These are phyloP conservation scores for Diprion similis DNA, from an alignment of 1,140 invertebrate genomes.

Conservation along the genomic window DNA sequence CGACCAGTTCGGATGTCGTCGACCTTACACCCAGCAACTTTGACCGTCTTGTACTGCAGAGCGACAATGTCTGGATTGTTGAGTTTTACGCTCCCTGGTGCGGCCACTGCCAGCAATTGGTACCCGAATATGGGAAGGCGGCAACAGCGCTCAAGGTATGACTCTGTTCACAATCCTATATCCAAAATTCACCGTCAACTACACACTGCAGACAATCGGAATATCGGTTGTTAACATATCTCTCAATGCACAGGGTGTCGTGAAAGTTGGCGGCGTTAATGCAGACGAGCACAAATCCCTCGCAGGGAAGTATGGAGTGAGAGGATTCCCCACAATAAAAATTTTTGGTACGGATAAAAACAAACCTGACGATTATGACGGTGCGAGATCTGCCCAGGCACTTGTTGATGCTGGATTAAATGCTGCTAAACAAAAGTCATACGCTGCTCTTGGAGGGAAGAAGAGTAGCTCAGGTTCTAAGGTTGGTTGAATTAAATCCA, in stretches of 20 bases:
- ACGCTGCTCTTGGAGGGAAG: conserved; percentile 70
- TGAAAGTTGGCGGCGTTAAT: conserved; percentile 94
- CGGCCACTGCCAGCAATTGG: conserved; percentile 83
- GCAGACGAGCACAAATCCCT: conserved; percentile 88
- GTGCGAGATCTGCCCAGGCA: conserved; percentile 82
- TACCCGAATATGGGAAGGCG: conserved; percentile 88
- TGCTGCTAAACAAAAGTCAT: conserved; percentile 74
- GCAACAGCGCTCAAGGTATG: conserved; percentile 85
- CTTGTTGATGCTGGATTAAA: conserved; percentile 85
- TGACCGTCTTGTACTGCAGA: conserved; percentile 82
- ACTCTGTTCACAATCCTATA: not conserved
- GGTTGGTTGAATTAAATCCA: conserved; percentile 27
- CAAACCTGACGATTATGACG: conserved; percentile 87
- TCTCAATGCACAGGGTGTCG: conserved; percentile 74
- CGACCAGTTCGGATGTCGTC: conserved; percentile 83
- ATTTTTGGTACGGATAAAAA: conserved; percentile 90
- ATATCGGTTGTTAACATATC: conserved; percentile 14
- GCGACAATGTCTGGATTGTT: conserved; percentile 91
- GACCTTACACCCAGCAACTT: conserved; percentile 93
- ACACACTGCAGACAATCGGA: not conserved
- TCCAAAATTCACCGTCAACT: conserved; percentile 2
- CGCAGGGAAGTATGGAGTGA: conserved; percentile 80
- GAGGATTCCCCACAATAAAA: conserved; percentile 97
- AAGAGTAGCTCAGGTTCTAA: conserved; percentile 49
- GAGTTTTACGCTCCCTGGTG: conserved; percentile 96